Evolutionary conservation across 2,888 invertebrate species (phyloP).

Genomic region (Ecdyonurus torrentis): DNA sequence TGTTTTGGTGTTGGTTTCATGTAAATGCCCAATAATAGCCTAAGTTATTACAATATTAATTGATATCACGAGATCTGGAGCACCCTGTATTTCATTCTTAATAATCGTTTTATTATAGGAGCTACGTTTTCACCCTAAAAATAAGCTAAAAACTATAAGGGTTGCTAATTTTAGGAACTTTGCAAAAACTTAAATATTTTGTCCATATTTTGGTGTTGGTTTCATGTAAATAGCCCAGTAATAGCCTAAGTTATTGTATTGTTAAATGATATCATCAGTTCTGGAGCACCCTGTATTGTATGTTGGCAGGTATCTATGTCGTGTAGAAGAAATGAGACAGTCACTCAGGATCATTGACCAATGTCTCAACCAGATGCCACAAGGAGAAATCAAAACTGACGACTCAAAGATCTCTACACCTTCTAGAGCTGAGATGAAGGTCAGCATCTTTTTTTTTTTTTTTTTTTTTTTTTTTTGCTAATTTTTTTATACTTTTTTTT

Average conservation of each 20-base stretch:
- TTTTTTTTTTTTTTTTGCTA: background rate
- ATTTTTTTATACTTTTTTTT: constrained; percentile 8
- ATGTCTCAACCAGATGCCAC: constrained; percentile 94
- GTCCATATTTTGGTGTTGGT: too few relatives aligned
- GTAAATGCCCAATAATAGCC: too few relatives aligned
- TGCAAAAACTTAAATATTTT: too few relatives aligned
- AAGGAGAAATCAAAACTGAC: constrained; percentile 85
- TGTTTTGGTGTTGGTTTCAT: too few relatives aligned
- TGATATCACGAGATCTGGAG: too few relatives aligned
- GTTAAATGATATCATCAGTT: background rate
- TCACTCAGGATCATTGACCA: constrained; percentile 88
- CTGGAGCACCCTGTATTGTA: background rate
- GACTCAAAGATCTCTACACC: constrained; percentile 91
- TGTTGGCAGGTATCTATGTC: constrained; percentile 61
- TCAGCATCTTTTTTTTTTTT: constrained; percentile 20
- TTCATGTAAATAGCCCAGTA: too few relatives aligned
- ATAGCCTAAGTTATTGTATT: constrained; percentile 7
- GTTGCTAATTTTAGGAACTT: too few relatives aligned
- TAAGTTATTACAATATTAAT: too few relatives aligned
- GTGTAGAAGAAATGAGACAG: constrained; percentile 91
- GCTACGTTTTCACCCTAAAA: too few relatives aligned
- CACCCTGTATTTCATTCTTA: too few relatives aligned
- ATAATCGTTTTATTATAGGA: too few relatives aligned
- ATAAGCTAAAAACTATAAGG: too few relatives aligned
- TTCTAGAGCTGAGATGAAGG: constrained; percentile 89